Evolutionary conservation across 2,797 vertebrate species (phyloP).

Genomic region (Chelmon rostratus): DNA sequence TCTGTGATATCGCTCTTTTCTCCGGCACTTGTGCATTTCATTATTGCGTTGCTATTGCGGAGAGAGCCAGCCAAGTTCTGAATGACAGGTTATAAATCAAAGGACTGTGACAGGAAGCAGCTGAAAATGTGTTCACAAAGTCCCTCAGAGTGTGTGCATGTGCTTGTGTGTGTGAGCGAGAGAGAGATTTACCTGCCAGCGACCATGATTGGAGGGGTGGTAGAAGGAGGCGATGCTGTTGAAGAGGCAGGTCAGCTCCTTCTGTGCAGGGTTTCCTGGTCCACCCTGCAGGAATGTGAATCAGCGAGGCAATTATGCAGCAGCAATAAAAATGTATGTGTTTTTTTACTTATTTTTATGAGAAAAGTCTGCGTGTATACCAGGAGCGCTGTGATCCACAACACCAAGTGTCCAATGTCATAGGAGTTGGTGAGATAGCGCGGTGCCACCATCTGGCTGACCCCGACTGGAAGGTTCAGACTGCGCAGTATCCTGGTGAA

Average conservation of each 20-base stretch:
- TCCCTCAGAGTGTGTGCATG: constrained; percentile 3
- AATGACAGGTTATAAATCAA: constrained; percentile 69
- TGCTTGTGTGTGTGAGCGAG: constrained; percentile 17
- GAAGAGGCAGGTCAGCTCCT: constrained; percentile 93
- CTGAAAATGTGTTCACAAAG: constrained; percentile 37
- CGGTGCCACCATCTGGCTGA: constrained; percentile 93
- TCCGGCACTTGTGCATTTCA: constrained; percentile 53
- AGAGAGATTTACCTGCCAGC: constrained; percentile 90
- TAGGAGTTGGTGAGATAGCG: constrained; percentile 95
- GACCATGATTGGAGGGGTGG: constrained; percentile 97
- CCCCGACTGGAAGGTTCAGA: constrained; percentile 97
- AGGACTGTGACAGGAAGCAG: constrained; percentile 47
- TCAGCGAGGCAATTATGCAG: neutral
- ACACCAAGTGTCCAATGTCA: constrained; percentile 94
- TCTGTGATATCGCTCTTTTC: constrained; percentile 54
- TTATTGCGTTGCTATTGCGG: constrained; percentile 57
- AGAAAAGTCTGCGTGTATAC: constrained; percentile 71
- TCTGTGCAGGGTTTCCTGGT: constrained; percentile 94
- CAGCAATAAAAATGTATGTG: neutral
- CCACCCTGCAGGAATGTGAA: constrained; percentile 88
- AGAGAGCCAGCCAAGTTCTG: constrained; percentile 36
- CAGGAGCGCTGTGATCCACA: constrained; percentile 98
- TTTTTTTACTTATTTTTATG: neutral
- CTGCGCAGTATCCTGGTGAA: constrained; percentile 97
- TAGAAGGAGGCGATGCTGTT: constrained; percentile 97